Percentiles rank a stretch among this genome's conserved stretches.
Evolutionary conservation across 2,888 invertebrate genomes (phyloP).

Genomic region (Podotricha telesiphe): DNA sequence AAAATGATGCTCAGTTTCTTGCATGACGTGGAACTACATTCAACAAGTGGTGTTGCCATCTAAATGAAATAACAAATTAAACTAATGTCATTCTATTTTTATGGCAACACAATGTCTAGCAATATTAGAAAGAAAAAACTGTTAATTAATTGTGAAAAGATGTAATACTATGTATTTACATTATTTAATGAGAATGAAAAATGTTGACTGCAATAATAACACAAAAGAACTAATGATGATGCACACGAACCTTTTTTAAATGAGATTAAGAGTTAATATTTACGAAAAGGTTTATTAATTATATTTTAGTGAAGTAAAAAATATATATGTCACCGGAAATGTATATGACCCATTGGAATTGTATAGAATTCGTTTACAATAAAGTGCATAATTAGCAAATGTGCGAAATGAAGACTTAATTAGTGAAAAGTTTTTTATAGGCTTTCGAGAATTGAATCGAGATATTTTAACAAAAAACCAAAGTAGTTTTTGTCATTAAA

Average conservation of each 20-base stretch:
- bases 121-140: background rate
- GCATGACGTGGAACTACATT: background rate
- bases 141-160: background rate
- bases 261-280: background rate
- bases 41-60: background rate
- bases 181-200: slow-evolving; percentile 8
- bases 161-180: background rate
- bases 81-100: background rate
- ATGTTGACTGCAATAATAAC: background rate
- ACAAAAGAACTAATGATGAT: background rate
- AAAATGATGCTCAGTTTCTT: background rate
- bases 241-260: slow-evolving; percentile 1
- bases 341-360: too few relatives aligned
- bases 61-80: background rate
- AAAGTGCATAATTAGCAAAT: too few relatives aligned
- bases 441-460: too few relatives aligned
- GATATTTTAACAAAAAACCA: too few relatives aligned
- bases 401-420: too few relatives aligned
- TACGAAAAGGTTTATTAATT: background rate
- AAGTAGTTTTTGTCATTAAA: too few relatives aligned
- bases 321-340: background rate
- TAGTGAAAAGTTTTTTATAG: too few relatives aligned
- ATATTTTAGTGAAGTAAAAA: background rate
- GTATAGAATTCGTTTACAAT: too few relatives aligned
- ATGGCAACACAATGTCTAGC: background rate